Conservation (phyloP, 64 coral and sea anemone genomes). For the Cladopsammia gracilis region DNA sequence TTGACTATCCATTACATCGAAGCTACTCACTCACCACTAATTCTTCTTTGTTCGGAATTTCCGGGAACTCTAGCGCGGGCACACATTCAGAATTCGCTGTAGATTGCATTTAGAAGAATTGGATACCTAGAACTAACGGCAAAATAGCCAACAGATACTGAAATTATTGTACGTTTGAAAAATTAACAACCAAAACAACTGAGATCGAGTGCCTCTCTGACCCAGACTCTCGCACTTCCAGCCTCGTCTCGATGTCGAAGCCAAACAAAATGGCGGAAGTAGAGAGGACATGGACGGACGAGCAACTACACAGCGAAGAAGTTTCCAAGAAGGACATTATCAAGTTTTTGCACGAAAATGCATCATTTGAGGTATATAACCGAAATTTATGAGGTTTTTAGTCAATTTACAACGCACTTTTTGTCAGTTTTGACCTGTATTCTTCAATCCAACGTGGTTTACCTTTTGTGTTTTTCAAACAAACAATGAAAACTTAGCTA, state of each 20-base stretch:
- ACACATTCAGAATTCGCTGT: slow-evolving; percentile 42
- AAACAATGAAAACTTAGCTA: background rate
- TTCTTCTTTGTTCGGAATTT: slow-evolving; percentile 94
- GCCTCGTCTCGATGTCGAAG: slow-evolving; percentile 52
- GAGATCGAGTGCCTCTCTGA: background rate
- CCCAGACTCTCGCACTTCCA: background rate
- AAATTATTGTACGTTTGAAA: background rate
- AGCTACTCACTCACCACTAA: slow-evolving; percentile 70
- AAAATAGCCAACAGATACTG: background rate
- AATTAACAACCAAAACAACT: slow-evolving; percentile 16
- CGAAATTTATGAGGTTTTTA: background rate
- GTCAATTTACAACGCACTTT: background rate
- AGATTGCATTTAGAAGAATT: slow-evolving; percentile 78
- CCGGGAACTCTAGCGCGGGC: slow-evolving; percentile 75
- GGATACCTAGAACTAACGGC: background rate
- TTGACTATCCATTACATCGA: no score
- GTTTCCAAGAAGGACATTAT: slow-evolving; percentile 98
- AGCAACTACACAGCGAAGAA: slow-evolving; percentile 88
- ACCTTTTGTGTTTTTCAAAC: background rate
- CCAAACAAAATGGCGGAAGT: slow-evolving; percentile 74
- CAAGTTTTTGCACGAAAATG: slow-evolving; percentile 93
- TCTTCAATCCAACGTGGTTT: background rate
- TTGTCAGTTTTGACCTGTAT: background rate
- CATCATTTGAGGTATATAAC: slow-evolving; percentile 71
- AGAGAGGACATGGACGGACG: slow-evolving; percentile 73